Base-by-base conservation (phyloP, 2,797 vertebrate genomes). In the Anguilla megastoma region DNA sequence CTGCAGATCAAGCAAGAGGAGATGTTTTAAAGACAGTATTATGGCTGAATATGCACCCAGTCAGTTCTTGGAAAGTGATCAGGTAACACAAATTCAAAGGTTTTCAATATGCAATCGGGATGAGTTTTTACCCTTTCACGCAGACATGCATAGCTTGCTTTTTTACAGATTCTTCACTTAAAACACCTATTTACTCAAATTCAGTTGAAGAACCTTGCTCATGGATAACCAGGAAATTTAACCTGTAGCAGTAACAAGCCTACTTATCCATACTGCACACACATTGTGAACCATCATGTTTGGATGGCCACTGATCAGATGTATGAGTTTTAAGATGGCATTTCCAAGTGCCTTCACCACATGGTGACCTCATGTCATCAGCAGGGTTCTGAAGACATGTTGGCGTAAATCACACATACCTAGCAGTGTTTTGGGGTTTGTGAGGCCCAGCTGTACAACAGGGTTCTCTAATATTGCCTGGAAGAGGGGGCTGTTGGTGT, bases 401-500 rank as follows among this genome's bases (percentile, higher is more conserved):
- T 5, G 18, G 71, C 2, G 12, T 33, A 4, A 33, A 56, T 18
- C 88, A 3, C 79, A 95, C 96, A 79, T 95, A 99, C 99, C 99
- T 89, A 99, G 94, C 85, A 99, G 95, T 79, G 97, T 99, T 95
- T 99, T 99, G 50, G 99, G 99, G 93, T 99, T 99, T 85, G 98
- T 99, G 60, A 99, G 95, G 88, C 99, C 99, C 91, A 99, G 93
- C 91, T 99, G 98, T 93, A 99, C 98, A 85, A 99, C 98, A 2
- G 99, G 99, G 94, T 99, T 99, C 94, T 99, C 99, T 94, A 99
- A 95, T 92, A 99, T 99, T 93, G 98, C 99, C 94, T 99, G 98
- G 90, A 99, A 99, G 86, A 99, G 96, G 12, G 98, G 98, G 91
- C 98, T 99, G 85, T 97, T 95, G 86, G 97, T 98, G 93, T 99